Evolutionary conservation across 2,797 vertebrate species (phyloP), one percentile per base, ranked within the genome.

Genomic region (Sebastes itinus): DNA sequence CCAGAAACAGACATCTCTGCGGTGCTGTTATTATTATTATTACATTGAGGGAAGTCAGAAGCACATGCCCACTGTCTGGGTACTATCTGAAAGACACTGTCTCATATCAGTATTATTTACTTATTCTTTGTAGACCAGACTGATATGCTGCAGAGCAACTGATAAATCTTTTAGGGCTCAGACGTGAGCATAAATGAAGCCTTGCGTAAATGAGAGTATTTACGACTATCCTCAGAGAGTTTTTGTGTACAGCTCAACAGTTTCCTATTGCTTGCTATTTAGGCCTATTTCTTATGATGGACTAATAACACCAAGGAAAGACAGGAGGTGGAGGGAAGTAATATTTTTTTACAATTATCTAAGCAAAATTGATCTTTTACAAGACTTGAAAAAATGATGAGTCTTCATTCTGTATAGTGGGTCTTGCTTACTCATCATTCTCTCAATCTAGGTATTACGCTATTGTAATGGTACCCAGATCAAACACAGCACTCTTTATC

Each of bases 141-240:
- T 77, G 52, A 79, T 61, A 32, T 94, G 64, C 68, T 80, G 30
- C 59, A 74, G 49, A 67, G 66, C 6, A 73, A 83, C 84, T 88
- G 94, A 87, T 92, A 77, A 2, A 54, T 80, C 10, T 49, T 79
- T 35, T 54, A 90, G 80, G 89, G 91, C 95, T 95, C 95, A 91
- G 54, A 90, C 89, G 84, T 92, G 96, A 96, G 94, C 92, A 86
- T 49, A 82, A 83, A 72, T 42, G 1, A 88, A 79, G 87, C 91
- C 82, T 90, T 90, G 84, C 77, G 58, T 88, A 35, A 86, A 85
- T 82, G 52, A 78, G 6, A 80, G 87, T 58, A 66, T 88, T 75
- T 71, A 58, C 3, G 16, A 80, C 16, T 13, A 33, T 67, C 63
- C 58, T 60, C 28, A 74, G 38, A 52, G 65, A 71, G 62, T 71